Percentiles rank a stretch among this genome's conserved stretches.
Evolutionary conservation across 2,797 vertebrate genomes (phyloP).

Genomic region (Macropodus opercularis): DNA sequence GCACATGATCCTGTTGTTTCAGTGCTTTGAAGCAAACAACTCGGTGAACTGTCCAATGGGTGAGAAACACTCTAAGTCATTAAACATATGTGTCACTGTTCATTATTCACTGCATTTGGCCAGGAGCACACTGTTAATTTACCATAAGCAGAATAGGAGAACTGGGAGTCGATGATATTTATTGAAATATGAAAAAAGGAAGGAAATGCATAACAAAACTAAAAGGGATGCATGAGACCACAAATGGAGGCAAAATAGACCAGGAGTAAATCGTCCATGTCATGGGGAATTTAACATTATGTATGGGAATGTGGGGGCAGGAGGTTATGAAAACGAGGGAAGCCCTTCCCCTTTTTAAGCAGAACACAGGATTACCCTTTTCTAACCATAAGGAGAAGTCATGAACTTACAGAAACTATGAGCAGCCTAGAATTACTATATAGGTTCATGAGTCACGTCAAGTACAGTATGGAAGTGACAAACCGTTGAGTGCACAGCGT

Average conservation of each 20-base stretch:
- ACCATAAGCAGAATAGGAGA: constrained; percentile 22
- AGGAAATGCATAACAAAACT: constrained; percentile 60
- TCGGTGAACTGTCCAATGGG: neutral
- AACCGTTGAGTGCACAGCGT: no score
- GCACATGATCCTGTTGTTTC: constrained; percentile 15
- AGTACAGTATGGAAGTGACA: no score
- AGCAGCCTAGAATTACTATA: constrained; percentile 1
- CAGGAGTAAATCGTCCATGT: neutral
- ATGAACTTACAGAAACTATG: neutral
- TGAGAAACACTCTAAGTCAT: neutral
- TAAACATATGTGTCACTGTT: no score
- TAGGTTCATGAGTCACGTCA: constrained; percentile 1
- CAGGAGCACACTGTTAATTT: constrained; percentile 13
- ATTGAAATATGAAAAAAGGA: constrained; percentile 12
- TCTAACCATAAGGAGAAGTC: constrained; percentile 26
- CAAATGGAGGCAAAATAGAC: constrained; percentile 35
- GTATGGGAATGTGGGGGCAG: constrained; percentile 6
- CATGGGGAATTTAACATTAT: constrained; percentile 42
- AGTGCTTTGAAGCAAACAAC: constrained; percentile 30
- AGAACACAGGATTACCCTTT: constrained; percentile 23
- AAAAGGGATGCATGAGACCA: constrained; percentile 30
- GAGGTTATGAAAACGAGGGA: constrained; percentile 57
- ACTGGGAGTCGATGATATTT: neutral
- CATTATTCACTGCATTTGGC: no score
- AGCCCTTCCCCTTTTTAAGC: constrained; percentile 48